phyloP scores from a whole-genome alignment of 2,888 invertebrate species.

The Malacosoma neustria region DNA sequence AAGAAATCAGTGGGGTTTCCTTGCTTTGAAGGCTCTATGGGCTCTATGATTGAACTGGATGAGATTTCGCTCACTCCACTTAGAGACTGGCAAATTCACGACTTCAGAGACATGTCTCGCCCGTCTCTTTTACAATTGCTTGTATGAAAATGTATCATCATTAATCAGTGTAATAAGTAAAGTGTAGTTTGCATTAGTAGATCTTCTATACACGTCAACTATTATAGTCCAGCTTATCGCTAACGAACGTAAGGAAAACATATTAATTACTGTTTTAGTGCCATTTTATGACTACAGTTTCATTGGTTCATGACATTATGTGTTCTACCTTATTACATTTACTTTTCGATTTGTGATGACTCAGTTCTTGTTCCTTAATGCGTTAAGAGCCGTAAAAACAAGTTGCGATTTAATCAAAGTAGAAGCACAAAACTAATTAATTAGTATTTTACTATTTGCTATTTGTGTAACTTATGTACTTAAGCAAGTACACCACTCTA shows the following conservation, averaged over 20 bases:
- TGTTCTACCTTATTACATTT: constrained; percentile 49
- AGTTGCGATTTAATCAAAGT: constrained; percentile 18
- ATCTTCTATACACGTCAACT: constrained; percentile 49
- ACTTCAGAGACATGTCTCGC: too few relatives aligned
- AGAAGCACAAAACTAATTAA: constrained; percentile 13
- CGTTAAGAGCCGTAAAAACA: constrained; percentile 20
- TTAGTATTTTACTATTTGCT: neutral
- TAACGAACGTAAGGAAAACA: constrained; percentile 54
- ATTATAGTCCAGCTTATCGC: constrained; percentile 40
- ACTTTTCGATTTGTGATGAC: constrained; percentile 45
- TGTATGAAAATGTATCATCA: too few relatives aligned
- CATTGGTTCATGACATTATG: constrained; percentile 59
- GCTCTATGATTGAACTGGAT: too few relatives aligned
- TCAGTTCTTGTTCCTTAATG: constrained; percentile 36
- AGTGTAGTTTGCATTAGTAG: too few relatives aligned
- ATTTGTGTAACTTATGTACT: too few relatives aligned
- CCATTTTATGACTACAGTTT: constrained; percentile 51
- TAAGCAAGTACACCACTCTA: too few relatives aligned
- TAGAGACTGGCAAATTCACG: too few relatives aligned
- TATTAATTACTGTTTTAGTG: constrained; percentile 66
- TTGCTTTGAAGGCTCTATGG: too few relatives aligned
- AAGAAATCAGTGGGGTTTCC: too few relatives aligned
- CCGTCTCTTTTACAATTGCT: too few relatives aligned
- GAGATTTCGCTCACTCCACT: too few relatives aligned
- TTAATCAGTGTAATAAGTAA: too few relatives aligned